These are phyloP conservation scores for Ridgeia piscesae DNA, from an alignment of 1,140 invertebrate species.

Conservation along the genomic window DNA sequence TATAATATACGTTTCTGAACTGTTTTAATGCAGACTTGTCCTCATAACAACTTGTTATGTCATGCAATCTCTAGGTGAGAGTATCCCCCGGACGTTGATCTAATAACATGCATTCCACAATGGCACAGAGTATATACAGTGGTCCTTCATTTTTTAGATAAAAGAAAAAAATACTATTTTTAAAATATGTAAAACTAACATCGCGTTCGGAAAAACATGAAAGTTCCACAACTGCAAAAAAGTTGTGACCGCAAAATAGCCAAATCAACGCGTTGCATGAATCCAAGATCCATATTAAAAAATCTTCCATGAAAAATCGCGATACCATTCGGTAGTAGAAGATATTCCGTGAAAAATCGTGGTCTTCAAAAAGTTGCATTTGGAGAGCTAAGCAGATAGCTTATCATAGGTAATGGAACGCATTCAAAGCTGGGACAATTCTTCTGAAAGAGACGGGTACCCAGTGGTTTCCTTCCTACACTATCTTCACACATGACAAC, in stretches of 20 bases:
- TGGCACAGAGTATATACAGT: neutral
- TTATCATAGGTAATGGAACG: neutral
- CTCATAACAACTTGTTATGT: neutral
- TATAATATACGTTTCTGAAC: neutral
- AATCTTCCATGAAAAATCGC: neutral
- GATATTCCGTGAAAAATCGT: neutral
- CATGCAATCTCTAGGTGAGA: neutral
- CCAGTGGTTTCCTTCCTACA: neutral
- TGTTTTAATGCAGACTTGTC: neutral
- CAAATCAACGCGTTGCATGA: neutral
- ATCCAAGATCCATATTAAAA: neutral
- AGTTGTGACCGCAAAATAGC: neutral
- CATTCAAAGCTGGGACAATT: neutral
- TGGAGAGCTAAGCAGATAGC: neutral
- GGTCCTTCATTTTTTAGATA: neutral
- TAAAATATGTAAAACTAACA: neutral
- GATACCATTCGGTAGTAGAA: neutral
- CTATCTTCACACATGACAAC: neutral
- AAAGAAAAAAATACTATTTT: neutral
- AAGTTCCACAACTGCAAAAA: neutral
- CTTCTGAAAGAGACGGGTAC: neutral
- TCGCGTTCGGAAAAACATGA: neutral
- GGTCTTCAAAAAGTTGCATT: neutral
- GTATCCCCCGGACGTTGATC: neutral
- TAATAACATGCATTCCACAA: neutral